Conservation (phyloP, 1,140 invertebrate genomes). For the Condylostylus longicornis region DNA sequence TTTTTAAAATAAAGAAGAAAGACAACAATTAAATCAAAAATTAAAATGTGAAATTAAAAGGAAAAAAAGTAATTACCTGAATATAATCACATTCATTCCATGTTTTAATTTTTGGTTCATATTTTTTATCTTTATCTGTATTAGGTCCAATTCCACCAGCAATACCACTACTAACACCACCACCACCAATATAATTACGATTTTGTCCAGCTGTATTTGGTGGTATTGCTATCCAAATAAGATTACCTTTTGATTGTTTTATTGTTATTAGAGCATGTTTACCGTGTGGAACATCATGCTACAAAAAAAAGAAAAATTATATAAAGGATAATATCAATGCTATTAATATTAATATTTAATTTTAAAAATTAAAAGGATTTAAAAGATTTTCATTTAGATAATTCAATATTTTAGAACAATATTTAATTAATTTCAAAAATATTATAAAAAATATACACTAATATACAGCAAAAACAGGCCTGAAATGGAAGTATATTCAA, state of each 20-base stretch:
- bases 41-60: background rate
- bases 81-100: slow-evolving; percentile 78
- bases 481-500: no score
- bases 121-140: slow-evolving; percentile 31
- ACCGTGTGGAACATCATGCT: slow-evolving; percentile 62
- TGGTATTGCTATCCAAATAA: slow-evolving; percentile 62
- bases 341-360: no score
- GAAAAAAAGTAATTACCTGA: slow-evolving; percentile 35
- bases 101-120: slow-evolving; percentile 39
- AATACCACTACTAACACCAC: no score
- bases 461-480: no score
- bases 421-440: no score
- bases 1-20: background rate
- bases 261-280: slow-evolving; percentile 74
- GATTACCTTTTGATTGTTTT: slow-evolving; percentile 64
- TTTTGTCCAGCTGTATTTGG: slow-evolving; percentile 26
- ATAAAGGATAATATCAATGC: no score
- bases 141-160: slow-evolving; percentile 20
- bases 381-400: no score
- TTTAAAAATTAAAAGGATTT: no score
- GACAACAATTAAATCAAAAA: background rate
- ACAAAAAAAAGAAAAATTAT: slow-evolving; percentile 22
- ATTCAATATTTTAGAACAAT: no score
- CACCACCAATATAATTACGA: no score
- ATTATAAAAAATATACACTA: no score